Evolutionary conservation across 2,113 vertebrate species (phyloP), one percentile per base, ranked within the genome.

Genomic region (Phainopepla nitens): DNA sequence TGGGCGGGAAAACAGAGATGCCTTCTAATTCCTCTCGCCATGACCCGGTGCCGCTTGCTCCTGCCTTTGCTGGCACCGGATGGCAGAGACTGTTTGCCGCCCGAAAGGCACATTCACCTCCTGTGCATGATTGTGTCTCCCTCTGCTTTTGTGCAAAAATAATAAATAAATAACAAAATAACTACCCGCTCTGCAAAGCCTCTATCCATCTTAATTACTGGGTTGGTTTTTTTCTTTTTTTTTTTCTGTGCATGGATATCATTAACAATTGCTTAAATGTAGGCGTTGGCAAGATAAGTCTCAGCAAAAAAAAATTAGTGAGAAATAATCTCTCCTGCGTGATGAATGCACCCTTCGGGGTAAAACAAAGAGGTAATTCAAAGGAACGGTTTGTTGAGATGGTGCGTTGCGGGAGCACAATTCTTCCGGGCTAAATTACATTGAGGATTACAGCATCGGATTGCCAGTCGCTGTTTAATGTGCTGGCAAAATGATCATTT

Each of bases 311-410:
- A 95, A 96, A 90, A 90, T 21, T 39, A 79, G 51, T 39, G 33
- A 90, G 71, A 91, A 96, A 95, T 91, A 80, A 96, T 88, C 65
- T 89, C 70, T 83, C 58, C 60, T 51, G 72, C 1, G 0, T 91
- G 96, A 96, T 91, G 93, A 93, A 93, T 86, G 86, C 21, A 28
- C 70, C 94, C 95, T 96, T 95, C 19, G 5, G 94, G 93, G 69
- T 93, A 91, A 97, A 88, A 97, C 95, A 97, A 97, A 96, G 96
- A 96, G 91, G 80, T 94, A 86, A 94, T 97, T 97, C 94, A 94
- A 78, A 91, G 62, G 86, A 91, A 90, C 71, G 84, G 86, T 86
- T 93, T 93, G 78, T 76, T 92, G 90, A 93, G 80, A 89, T 50
- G 82, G 24, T 94, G 90, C 13, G 49, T 93, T 94, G 88, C 36